A percentile compares a stretch with the other conserved stretches of the same genome.
Conservation (phyloP, 2,797 vertebrate genomes). For the Falco novaeseelandiae region DNA sequence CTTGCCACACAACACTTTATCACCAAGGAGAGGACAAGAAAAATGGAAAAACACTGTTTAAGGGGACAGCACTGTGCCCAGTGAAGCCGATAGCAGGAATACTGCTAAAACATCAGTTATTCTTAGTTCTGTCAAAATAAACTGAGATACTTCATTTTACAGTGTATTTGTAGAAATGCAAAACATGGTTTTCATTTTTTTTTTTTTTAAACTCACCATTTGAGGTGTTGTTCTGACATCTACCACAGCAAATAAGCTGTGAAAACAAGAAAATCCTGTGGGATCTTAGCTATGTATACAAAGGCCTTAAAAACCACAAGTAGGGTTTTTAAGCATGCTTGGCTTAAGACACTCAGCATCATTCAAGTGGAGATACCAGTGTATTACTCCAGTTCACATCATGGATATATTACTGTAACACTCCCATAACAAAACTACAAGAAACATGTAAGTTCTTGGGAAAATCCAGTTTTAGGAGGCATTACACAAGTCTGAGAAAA, state of each 20-base stretch:
- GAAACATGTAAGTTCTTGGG: neutral
- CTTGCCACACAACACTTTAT: neutral
- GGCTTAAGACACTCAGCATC: neutral
- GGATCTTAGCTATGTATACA: neutral
- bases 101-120: neutral
- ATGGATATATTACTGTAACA: neutral
- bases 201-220: neutral
- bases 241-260: neutral
- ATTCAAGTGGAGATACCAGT: neutral
- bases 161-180: neutral
- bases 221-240: neutral
- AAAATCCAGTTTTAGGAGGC: neutral
- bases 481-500: neutral
- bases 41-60: neutral
- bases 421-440: neutral
- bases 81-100: neutral
- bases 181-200: neutral
- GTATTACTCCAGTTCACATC: neutral
- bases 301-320: neutral
- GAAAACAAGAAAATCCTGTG: neutral
- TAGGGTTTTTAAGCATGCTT: neutral
- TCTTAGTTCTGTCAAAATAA: neutral
- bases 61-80: neutral
- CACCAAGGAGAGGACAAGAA: neutral
- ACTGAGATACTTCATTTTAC: neutral